These are phyloP conservation scores for Stegastes partitus DNA, from an alignment of 2,113 vertebrate species.

Conservation along the genomic window DNA sequence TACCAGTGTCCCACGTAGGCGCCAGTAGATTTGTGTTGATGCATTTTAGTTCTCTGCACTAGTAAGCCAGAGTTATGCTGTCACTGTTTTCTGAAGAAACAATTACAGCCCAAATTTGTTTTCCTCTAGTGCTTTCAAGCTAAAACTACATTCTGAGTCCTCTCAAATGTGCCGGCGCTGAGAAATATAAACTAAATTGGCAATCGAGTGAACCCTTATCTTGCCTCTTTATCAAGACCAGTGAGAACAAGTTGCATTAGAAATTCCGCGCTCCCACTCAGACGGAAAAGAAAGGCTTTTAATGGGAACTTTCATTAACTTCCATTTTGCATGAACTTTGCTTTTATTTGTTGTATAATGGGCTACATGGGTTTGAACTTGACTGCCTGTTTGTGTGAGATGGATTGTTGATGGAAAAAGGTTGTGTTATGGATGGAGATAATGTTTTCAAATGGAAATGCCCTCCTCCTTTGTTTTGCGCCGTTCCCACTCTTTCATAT, in stretches of 20 bases:
- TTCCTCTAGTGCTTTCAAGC: conserved; percentile 60
- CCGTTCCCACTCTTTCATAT: conserved; percentile 21
- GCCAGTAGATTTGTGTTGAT: neutral
- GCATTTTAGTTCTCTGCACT: neutral
- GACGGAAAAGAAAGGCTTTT: conserved; percentile 61
- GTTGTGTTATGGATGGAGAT: conserved; percentile 45
- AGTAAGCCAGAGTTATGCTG: conserved; percentile 13
- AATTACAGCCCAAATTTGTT: conserved; percentile 56
- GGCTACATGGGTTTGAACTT: conserved; percentile 45
- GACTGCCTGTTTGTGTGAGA: conserved; percentile 60
- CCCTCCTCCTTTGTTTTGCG: conserved; percentile 33
- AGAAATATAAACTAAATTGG: conserved; percentile 70
- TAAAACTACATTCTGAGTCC: conserved; percentile 57
- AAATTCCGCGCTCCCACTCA: conserved; percentile 47
- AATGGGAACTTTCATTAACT: conserved; percentile 61
- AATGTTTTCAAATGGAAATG: conserved; percentile 52
- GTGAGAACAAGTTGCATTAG: conserved; percentile 62
- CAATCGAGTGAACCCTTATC: conserved; percentile 58
- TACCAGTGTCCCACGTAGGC: neutral
- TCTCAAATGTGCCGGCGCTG: conserved; percentile 44
- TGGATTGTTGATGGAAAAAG: conserved; percentile 59
- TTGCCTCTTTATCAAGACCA: conserved; percentile 58
- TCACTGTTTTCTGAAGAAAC: conserved; percentile 50
- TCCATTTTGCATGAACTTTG: conserved; percentile 62
- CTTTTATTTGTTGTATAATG: conserved; percentile 61